A percentile compares a stretch with the other conserved stretches of the same genome.
Conservation (phyloP, 1,140 invertebrate species). For the Drosophila pachea region DNA sequence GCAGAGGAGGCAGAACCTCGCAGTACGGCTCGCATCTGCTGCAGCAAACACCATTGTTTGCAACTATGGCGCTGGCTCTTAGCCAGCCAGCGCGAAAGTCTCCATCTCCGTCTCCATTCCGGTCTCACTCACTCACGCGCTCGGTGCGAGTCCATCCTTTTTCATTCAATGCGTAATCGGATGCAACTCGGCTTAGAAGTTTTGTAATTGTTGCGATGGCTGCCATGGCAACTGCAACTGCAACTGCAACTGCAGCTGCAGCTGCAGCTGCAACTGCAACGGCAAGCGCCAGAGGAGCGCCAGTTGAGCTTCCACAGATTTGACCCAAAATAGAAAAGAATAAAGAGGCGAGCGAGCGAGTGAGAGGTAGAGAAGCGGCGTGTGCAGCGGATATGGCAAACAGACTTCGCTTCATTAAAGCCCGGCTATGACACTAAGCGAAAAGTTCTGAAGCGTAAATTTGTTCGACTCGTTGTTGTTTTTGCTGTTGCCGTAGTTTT, state of each 20-base stretch:
- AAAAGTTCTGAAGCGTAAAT: constrained; percentile 48
- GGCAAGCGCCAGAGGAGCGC: no score
- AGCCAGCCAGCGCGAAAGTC: neutral
- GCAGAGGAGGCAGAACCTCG: no score
- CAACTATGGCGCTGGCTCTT: constrained; percentile 25
- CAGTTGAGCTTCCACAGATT: constrained; percentile 14
- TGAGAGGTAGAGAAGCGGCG: neutral
- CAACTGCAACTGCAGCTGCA: constrained; percentile 3
- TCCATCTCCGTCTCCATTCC: neutral
- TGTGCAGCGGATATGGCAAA: constrained; percentile 22
- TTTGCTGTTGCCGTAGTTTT: constrained; percentile 22
- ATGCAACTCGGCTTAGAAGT: constrained; percentile 61
- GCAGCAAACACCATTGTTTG: constrained; percentile 17
- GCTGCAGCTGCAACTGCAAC: constrained; percentile 11
- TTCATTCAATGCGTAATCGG: constrained; percentile 40
- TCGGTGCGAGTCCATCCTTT: neutral
- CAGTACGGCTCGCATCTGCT: no score
- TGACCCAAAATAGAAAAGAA: constrained; percentile 34
- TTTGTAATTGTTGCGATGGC: constrained; percentile 72
- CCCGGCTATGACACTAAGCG: constrained; percentile 59
- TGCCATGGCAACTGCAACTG: constrained; percentile 38
- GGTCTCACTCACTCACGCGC: neutral
- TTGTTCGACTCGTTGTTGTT: constrained; percentile 2
- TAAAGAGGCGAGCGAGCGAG: neutral
- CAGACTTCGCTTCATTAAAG: constrained; percentile 67